Base-by-base conservation (phyloP, 2,888 invertebrate species). In the Spilosoma lubricipeda region DNA sequence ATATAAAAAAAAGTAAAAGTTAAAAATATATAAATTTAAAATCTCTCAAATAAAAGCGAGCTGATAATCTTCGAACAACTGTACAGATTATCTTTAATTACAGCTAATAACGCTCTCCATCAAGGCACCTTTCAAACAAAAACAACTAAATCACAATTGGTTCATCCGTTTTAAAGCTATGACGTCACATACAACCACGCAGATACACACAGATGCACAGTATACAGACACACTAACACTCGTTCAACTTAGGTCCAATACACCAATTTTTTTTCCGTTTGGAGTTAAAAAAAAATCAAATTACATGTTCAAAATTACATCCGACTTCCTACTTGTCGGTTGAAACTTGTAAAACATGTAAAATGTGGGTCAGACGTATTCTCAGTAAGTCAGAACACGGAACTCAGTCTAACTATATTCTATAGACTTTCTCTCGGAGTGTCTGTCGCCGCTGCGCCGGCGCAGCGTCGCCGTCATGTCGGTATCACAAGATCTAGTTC, bases 401-500 rank as follows among this genome's bases (percentile, higher is more conserved):
- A 59, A 59, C 56, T n/a, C 7, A 13, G 23, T n/a, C 63, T 42
- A 63, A 33, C 39, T 67, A 42, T 48, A 67, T 20, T n/a, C 27
- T 63, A 59, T 39, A 56, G 27, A 73, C 63, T 68, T 73, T 68
- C 59, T 68, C 68, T 68, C 36, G 42, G 27, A 68, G 63, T 59
- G 64, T 59, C 52, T 36, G 67, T 39, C 67, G 67, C 66, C 52
- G 52, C 67, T 27, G 45, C 67, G 52, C 67, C 33, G 20, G 42
- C 36, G 59, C 59, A 39, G 33, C 27, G 39, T 8, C 65, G 72
- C 45, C 80, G 74, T 79, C 76, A 70, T 75, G 77, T 68, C 80
- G 77, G 63, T 74, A 80, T 71, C 67, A n/a, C 59, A 11, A 76
- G 80, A 79, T 81, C 81, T 83, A 85, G 83, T 81, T 79, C 67